Evolutionary conservation across 2,888 invertebrate species (phyloP).

Genomic region (Meiosimyza platycephala): DNA sequence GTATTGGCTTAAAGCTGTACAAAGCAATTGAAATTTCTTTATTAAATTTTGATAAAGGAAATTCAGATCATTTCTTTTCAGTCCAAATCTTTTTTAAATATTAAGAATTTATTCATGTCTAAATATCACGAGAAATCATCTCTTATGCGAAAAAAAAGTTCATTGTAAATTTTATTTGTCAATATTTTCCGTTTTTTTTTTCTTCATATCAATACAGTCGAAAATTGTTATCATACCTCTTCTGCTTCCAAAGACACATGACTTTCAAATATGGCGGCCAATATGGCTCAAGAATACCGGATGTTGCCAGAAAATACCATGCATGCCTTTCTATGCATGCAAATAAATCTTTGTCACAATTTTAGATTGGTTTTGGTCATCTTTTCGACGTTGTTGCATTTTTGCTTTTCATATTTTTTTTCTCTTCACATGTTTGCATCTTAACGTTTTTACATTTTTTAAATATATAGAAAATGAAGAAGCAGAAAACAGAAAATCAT

Average conservation of each 20-base stretch:
- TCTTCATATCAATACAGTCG: no score
- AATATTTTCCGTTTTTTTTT: no score
- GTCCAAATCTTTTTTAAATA: no score
- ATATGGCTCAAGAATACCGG: constrained; percentile 19
- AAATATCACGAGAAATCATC: no score
- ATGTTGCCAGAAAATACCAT: constrained; percentile 12
- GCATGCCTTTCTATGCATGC: constrained; percentile 18
- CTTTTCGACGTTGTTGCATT: constrained; percentile 20
- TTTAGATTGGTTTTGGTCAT: constrained; percentile 36
- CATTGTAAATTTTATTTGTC: no score
- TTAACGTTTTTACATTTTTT: constrained; percentile 18
- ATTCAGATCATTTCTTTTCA: no score
- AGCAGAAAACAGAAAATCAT: constrained; percentile 13
- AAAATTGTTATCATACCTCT: constrained; percentile 28
- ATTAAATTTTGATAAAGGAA: no score
- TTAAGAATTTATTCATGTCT: no score
- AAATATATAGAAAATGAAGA: constrained; percentile 12
- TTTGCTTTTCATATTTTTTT: constrained; percentile 14
- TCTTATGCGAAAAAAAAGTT: no score
- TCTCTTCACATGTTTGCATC: constrained; percentile 6
- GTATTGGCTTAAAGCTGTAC: no score
- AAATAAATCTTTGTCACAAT: constrained; percentile 42
- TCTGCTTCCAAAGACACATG: constrained; percentile 11
- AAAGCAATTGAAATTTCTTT: no score
- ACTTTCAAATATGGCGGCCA: constrained; percentile 26